These are phyloP conservation scores for Sciaenops ocellatus DNA, from an alignment of 2,797 vertebrate genomes.

Conservation along the genomic window DNA sequence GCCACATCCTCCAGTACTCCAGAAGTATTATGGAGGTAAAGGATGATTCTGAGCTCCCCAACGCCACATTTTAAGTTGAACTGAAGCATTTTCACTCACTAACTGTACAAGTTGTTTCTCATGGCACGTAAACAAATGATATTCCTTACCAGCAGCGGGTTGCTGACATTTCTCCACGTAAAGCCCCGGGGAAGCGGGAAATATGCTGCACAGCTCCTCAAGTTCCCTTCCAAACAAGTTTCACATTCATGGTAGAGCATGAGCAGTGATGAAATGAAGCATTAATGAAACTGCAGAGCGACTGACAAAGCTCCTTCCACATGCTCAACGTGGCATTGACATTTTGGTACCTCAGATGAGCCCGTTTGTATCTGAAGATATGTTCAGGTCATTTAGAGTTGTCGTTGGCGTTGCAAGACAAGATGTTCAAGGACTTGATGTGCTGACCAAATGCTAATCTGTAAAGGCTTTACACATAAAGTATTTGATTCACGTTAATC, in stretches of 20 bases:
- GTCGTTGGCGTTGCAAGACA: neutral
- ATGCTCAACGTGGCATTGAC: no score
- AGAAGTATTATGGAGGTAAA: neutral
- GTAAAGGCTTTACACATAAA: neutral
- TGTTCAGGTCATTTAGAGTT: neutral
- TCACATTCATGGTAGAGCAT: neutral
- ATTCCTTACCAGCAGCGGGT: neutral
- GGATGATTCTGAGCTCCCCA: neutral
- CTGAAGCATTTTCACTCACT: neutral
- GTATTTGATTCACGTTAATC: no score
- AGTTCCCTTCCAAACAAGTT: slow-evolving; percentile 8
- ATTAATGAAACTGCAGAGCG: neutral
- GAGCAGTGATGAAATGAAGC: neutral
- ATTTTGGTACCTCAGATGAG: no score
- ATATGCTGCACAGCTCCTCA: slow-evolving; percentile 7
- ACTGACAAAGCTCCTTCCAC: neutral
- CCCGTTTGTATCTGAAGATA: neutral
- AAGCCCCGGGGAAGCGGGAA: neutral
- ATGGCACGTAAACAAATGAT: neutral
- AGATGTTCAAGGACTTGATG: neutral
- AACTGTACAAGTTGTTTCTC: slow-evolving; percentile 2
- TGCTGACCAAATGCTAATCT: neutral
- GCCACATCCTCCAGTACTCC: neutral
- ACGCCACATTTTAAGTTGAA: neutral
- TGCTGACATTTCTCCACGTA: neutral